Evolutionary conservation across 1,140 invertebrate species (phyloP), one percentile per base, ranked within the genome.

Genomic region (Cotesia vestalis): DNA sequence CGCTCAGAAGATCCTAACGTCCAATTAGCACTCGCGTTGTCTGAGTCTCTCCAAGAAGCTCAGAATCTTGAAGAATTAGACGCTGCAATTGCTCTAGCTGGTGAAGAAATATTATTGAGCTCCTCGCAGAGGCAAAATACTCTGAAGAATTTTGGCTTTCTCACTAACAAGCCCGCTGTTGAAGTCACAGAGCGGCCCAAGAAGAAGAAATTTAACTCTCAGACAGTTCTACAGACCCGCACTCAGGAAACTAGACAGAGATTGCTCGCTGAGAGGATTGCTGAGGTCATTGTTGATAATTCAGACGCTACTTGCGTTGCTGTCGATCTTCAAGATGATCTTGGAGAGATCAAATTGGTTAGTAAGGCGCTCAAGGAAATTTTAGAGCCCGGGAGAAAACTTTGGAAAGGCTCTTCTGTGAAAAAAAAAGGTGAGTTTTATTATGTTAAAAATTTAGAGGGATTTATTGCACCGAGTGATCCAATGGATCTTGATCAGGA

Each of bases 181-280:
- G 78, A 76, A 68, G 51, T 57, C 71, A 51, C 8, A 20, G 53
- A 40, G 6, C 81, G 72, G 73, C 12, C 60, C 8, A 82, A 67
- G 74, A 84, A 74, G 78, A 84, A 83, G 75, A 81, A 80, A 76
- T 57, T 68, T 11, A 27, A 64, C n/a, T 74, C 72, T 62, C 69
- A 79, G 40, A 85, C 85, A 55, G 61, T 82, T 63, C 76, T 88
- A 20, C 79, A 88, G 76, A 86, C 75, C 59, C 76, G 86, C 71
- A 80, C 86, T 4, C 71, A 83, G 74, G 82, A 84, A 78, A 84
- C 88, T 52, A 84, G 83, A 70, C 82, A 85, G 66, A 79, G 81
- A 46, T 78, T 88, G n/a, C 77, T 88, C 70, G 82, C 86, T 69
- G 87, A 89, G 75, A 88, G 80, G 82, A 86, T 88, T 71, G 84